Evolutionary conservation across 2,888 invertebrate genomes (phyloP), one percentile per base, ranked within the genome.

Genomic region (Alcis repandata): DNA sequence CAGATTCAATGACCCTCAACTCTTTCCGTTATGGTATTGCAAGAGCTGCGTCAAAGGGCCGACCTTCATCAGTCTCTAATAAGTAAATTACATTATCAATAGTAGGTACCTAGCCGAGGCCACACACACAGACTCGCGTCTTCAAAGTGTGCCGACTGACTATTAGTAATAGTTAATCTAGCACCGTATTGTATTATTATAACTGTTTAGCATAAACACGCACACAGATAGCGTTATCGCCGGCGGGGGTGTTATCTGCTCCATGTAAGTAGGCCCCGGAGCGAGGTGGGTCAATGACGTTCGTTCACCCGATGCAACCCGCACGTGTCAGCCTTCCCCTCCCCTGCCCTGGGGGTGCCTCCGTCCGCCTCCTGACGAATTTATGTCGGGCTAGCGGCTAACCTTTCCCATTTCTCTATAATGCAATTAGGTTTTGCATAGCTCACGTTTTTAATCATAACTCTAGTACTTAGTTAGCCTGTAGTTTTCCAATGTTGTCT

Each of bases 201-300:
- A 53, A 62, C 59, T 59, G 68, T 72, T 75, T 73, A 79, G 67
- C 77, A 78, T 78, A 77, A 77, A 79, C 74, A 73, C 74, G 70
- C 77, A 80, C 74, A 76, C 72, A 78, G 58, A 57, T 63, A 64
- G 68, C 71, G 77, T 78, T 86, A 85, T 86, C 84, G 40, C 4
- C n/a, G 70, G 76, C 79, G 85, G 90, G 90, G 91, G 90, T 90
- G 88, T 89, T 91, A 90, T 88, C 91, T 79, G 80, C 80, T 79
- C 84, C 76, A 71, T 83, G 80, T 84, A 90, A 86, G 88, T 91
- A 89, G 90, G 86, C 77, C 88, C 82, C 83, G 32, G 75, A 77
- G 17, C 17, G 51, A 92, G 92, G 84, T 92, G 90, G 92, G 92
- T 92, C 92, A 92, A 92, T 92, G 92, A 90, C 92, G 92, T 90